Evolutionary conservation across 2,797 vertebrate genomes (phyloP).

Genomic region (Sus cebifrons): DNA sequence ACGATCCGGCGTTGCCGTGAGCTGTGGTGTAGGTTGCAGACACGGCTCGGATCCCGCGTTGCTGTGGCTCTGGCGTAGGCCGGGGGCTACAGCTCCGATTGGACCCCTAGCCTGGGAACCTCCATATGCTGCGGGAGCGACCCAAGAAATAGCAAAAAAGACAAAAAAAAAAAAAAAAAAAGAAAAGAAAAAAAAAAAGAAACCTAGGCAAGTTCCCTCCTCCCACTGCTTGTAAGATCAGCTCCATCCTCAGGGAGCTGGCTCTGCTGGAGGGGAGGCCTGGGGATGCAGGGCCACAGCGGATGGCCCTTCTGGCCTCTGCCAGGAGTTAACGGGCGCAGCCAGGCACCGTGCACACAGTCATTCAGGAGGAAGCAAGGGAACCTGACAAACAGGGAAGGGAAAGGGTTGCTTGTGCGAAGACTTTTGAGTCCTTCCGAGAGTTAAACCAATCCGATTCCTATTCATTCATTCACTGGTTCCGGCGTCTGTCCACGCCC

Average conservation of each 20-base stretch:
- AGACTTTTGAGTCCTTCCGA: not conserved
- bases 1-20: too few relatives aligned
- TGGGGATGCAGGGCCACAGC: not conserved
- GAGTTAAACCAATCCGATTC: constrained; percentile 40
- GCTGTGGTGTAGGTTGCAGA: too few relatives aligned
- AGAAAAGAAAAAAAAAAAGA: not conserved
- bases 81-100: too few relatives aligned
- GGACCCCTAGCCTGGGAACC: too few relatives aligned
- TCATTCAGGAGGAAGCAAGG: constrained; percentile 21
- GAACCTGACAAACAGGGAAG: not conserved
- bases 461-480: not conserved
- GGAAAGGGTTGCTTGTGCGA: constrained; percentile 58
- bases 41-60: too few relatives aligned
- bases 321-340: not conserved
- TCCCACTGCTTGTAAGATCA: constrained; percentile 17
- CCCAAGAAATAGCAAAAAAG: too few relatives aligned
- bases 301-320: not conserved
- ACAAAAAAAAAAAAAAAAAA: not conserved
- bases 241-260: not conserved
- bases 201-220: constrained; percentile 39
- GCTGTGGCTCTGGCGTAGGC: too few relatives aligned
- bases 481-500: not conserved
- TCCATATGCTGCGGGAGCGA: too few relatives aligned
- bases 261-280: not conserved
- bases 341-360: not conserved